These are phyloP conservation scores for Hemibates koningsi DNA, from an alignment of 2,113 vertebrate species.

Conservation along the genomic window DNA sequence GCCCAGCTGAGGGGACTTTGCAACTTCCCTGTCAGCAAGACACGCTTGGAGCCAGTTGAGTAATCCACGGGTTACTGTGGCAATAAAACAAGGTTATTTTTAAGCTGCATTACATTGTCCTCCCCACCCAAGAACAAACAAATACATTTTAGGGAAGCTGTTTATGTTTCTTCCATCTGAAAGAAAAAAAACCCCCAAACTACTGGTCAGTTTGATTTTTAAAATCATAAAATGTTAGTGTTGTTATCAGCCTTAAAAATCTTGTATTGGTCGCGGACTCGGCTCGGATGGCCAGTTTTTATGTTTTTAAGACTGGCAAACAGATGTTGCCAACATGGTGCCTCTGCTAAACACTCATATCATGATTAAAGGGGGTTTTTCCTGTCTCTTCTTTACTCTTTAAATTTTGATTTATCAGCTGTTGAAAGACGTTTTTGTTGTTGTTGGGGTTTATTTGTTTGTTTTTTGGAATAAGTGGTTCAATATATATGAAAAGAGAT, in stretches of 20 bases:
- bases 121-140: not conserved
- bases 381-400: not conserved
- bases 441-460: not conserved
- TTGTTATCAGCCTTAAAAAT: not conserved
- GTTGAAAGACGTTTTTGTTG: not conserved
- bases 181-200: fast-evolving
- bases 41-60: not conserved
- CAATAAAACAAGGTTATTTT: not conserved
- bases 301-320: not conserved
- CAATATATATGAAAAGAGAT: not conserved
- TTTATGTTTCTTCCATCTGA: not conserved
- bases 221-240: not conserved
- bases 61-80: not conserved
- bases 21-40: not conserved
- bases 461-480: not conserved
- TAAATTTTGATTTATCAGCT: not conserved
- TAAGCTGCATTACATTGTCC: not conserved
- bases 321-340: too few species aligned
- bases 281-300: not conserved
- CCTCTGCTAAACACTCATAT: not conserved
- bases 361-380: fast-evolving
- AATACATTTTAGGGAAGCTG: not conserved
- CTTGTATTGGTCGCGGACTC: fast-evolving
- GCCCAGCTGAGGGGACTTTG: not conserved
- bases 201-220: not conserved